Evolutionary conservation across 2,113 vertebrate species (phyloP), one percentile per base, ranked within the genome.

Genomic region (Piprites chloris): DNA sequence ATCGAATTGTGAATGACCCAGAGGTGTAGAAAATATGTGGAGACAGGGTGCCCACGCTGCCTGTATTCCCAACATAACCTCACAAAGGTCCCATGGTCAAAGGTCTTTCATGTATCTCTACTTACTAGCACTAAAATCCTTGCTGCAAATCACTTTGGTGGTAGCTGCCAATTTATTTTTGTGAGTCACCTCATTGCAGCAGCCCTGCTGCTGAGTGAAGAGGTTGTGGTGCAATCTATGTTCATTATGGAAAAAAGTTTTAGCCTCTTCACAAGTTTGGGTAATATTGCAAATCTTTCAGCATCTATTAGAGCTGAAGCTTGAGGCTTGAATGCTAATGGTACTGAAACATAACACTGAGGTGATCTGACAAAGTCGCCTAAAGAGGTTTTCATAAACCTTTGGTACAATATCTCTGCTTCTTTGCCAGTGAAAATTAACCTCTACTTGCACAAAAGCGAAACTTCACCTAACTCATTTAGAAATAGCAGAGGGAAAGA

Each of bases 371-470:
- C 92, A 90, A 65, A 95, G 76, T 84, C 0, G 37, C 93, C 92
- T 94, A 72, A 94, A 79, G 95, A 95, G 86, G 49, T 95, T 96
- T 95, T 94, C 79, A 95, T 94, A 94, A 90, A 94, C 90, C 90
- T 92, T 87, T 92, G 75, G 65, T 92, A 75, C 84, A 78, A 72
- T 89, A 78, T 81, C 88, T 91, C 85, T 74, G 49, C 49, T 88
- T 63, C 65, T 74, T 87, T 95, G 95, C 68, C 93, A 81, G 49
- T 84, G 85, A 95, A 96, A 92, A 96, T 96, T 92, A 95, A 95
- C 91, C 95, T 96, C 84, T 81, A 28, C 95, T 95, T 95, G 82
- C 59, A 83, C 89, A 89, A 93, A 91, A 90, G 14, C 0, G 37
- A 78, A 47, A 30, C 68, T 92, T 94, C 91, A 87, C 94, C 91